Conservation (phyloP, 1,140 invertebrate genomes). For the Hylyphantes graminicola region DNA sequence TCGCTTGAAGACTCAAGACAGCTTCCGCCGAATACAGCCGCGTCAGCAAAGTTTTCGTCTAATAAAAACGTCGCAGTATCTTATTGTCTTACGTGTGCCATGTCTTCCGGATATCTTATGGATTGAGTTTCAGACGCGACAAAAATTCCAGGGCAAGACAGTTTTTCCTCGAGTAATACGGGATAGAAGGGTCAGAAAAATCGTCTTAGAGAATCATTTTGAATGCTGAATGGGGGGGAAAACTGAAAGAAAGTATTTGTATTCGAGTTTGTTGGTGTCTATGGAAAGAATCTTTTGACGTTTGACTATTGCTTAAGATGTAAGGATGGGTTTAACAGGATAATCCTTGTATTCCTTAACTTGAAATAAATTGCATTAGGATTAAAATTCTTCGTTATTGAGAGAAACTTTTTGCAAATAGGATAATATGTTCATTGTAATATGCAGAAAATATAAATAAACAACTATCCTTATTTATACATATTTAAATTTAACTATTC, state of each 20-base stretch:
- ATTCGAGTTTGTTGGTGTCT: slow-evolving; percentile 13
- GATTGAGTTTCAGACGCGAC: slow-evolving; percentile 22
- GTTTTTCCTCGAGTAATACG: slow-evolving; percentile 20
- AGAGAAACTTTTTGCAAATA: too few relatives aligned
- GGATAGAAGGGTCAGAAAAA: slow-evolving; percentile 16
- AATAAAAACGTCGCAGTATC: slow-evolving; percentile 57
- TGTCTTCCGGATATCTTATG: slow-evolving; percentile 4
- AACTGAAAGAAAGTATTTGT: slow-evolving; percentile 22
- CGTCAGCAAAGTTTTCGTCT: slow-evolving; percentile 54
- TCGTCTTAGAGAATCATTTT: background rate
- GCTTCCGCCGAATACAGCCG: slow-evolving; percentile 27
- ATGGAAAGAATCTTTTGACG: background rate
- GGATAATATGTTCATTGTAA: too few relatives aligned
- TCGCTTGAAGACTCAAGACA: slow-evolving; percentile 41
- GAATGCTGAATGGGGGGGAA: slow-evolving; percentile 19
- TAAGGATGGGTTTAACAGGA: too few relatives aligned
- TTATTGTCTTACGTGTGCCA: slow-evolving; percentile 48
- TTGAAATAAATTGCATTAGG: too few relatives aligned
- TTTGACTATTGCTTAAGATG: too few relatives aligned
- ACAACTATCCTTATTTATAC: too few relatives aligned
- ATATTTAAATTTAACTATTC: too few relatives aligned
- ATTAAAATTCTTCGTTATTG: too few relatives aligned
- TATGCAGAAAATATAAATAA: too few relatives aligned
- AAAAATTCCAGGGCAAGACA: slow-evolving; percentile 23
- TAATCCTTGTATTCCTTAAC: too few relatives aligned